Evolutionary conservation across 2,113 vertebrate species (phyloP), one percentile per base, ranked within the genome.

Genomic region (Aldabrachelys gigantea): DNA sequence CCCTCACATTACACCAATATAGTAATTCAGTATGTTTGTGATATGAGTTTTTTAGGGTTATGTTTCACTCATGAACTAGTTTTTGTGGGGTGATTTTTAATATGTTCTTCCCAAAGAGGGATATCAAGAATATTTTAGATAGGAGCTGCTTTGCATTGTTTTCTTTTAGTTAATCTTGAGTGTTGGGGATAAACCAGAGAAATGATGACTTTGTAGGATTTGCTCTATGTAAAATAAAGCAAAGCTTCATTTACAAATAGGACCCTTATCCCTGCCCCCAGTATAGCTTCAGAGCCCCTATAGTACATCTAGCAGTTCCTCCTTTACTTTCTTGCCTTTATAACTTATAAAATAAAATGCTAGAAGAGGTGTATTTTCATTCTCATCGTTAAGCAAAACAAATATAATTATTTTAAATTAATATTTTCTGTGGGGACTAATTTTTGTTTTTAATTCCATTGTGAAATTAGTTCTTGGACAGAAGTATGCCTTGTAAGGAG

Each of bases 391-490:
- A 44, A 78, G 24, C 41, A 78, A 47, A 78, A 47, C 41, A 44
- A 27, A 47, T 47, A n/a, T 38, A 38, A 69, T 69, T 69, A 19
- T 72, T 72, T 38, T 22, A 38, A n/a, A 69, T 69, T 69, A 69
- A 72, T 72, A 38, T 38, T 38, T 72, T 72, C 35, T 27, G 14
- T 41, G 22, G 21, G 89, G 76, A 79, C 87, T 25, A 56, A 12
- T 90, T 49, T 78, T 92, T 94, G 54, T 88, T 38, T 41, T 91
- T 8, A 38, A 93, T 90, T 85, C 69, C 44, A 11, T 86, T 84
- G 62, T 88, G 65, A 92, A 92, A 80, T 91, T 91, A 78, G 13
- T 84, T 95, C 52, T 85, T 84, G 84, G 81, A 80, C 78, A 87
- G 87, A 92, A 57, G 80, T 22, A 5, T 87, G 17, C 80, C 82